phyloP scores from a whole-genome alignment of 2,113 vertebrate genomes.

The Lepus timidus region DNA sequence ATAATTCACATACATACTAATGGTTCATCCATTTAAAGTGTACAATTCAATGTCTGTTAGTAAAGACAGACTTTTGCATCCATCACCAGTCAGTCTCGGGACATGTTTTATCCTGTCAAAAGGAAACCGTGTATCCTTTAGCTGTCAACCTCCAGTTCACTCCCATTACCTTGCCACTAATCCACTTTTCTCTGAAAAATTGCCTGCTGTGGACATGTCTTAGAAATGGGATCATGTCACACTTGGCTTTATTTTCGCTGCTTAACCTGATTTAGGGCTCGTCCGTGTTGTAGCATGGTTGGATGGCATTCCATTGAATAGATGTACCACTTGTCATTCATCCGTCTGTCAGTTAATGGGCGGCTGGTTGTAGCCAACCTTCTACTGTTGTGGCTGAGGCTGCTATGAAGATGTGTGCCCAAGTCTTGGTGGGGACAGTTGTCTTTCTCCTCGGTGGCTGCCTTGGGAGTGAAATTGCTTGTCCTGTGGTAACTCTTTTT shows the following conservation, averaged over 20 bases:
- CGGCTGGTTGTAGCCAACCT: background rate
- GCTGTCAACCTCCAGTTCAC: background rate
- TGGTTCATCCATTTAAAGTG: background rate
- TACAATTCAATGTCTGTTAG: background rate
- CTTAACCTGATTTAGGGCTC: background rate
- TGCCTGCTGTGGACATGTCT: background rate
- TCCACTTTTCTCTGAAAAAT: conserved; percentile 8
- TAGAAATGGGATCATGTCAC: background rate
- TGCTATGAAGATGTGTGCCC: background rate
- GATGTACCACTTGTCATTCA: background rate
- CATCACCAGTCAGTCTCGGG: background rate
- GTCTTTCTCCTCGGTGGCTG: background rate
- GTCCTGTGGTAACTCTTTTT: too few species aligned
- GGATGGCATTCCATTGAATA: background rate
- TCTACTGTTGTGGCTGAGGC: background rate
- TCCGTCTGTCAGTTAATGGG: background rate
- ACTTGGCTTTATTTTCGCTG: background rate
- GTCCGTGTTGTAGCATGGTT: background rate
- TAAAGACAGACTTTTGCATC: background rate
- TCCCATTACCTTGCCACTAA: background rate
- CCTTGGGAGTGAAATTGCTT: background rate
- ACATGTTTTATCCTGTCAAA: background rate
- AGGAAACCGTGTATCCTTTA: background rate
- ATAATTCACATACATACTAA: background rate
- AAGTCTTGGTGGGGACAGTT: background rate